Evolutionary conservation across 2,797 vertebrate genomes (phyloP).

Genomic region (Spondyliosoma cantharus): DNA sequence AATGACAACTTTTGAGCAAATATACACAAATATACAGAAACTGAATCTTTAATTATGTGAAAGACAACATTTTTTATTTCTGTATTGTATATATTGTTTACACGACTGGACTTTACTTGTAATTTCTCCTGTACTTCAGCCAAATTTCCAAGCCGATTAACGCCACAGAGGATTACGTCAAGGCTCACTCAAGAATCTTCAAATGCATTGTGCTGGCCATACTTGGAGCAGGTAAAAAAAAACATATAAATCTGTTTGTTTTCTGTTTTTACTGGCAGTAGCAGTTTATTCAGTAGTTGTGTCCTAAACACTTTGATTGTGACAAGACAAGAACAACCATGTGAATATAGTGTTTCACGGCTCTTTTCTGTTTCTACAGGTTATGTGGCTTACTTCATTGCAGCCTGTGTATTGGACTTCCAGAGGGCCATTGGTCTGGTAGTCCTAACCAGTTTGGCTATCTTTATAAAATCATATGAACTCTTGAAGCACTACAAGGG

Average conservation of each 20-base stretch:
- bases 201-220: slow-evolving; percentile 80
- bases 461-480: slow-evolving; percentile 74
- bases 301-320: background rate
- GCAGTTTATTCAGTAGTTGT: background rate
- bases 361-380: slow-evolving; percentile 77
- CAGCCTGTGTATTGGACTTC: slow-evolving; percentile 90
- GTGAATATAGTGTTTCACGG: background rate
- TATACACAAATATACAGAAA: background rate
- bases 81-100: background rate
- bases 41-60: background rate
- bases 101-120: slow-evolving; percentile 10
- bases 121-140: slow-evolving; percentile 77
- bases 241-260: background rate
- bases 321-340: background rate
- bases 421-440: slow-evolving; percentile 89
- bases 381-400: slow-evolving; percentile 89
- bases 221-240: slow-evolving; percentile 87
- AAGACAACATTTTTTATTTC: background rate
- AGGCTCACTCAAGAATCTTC: slow-evolving; percentile 79
- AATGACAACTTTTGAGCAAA: background rate
- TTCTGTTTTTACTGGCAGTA: background rate
- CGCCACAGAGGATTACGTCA: slow-evolving; percentile 81
- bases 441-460: slow-evolving; percentile 86
- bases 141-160: slow-evolving; percentile 76
- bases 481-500: slow-evolving; percentile 85